Evolutionary conservation across 2,113 vertebrate genomes (phyloP), one percentile per base, ranked within the genome.

Genomic region (Onychostoma macrolepis): DNA sequence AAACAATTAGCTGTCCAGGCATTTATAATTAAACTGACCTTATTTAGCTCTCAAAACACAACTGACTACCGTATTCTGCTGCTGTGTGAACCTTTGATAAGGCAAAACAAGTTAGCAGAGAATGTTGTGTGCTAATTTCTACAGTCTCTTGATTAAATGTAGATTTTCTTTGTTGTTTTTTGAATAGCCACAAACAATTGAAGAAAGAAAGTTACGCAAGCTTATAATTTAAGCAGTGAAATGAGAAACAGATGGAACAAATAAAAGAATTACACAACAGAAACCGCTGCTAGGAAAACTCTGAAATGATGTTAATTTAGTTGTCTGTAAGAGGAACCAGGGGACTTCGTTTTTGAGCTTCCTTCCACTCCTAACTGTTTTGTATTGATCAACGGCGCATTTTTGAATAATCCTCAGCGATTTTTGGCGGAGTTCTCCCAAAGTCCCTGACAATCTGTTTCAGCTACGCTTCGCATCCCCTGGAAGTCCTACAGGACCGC

Each of bases 401-500:
- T 91, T 84, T 87, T 85, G 43, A 90, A 87, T 88, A 88, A 85
- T 90, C 83, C 72, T 28, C 69, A 65, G 82, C 30, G 87, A 90
- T 89, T 88, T 88, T 24, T 30, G 24, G 26, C 67, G 26, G 41
- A n/a, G 58, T 79, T 38, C 41, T 75, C 85, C 84, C 41, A 79
- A 87, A 89, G 78, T 87, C 86, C 85, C 61, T 43, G 83, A 80
- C 82, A 91, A 89, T 91, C 89, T 90, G 84, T 88, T 90, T 88
- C 77, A 33, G 58, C 80, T 63, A 90, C 12, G 71, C 88, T 82
- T 88, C 74, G 26, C 84, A 48, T 79, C 58, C 84, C 24, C 74
- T 38, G 38, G 43, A 48, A 79, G 63, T 89, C 67, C 76, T 85
- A 61, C 61, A 87, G 87, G 81, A 83, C 85, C 79, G 38, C 11